phyloP scores from a whole-genome alignment of 2,888 invertebrate species.

The Mesoligia furuncula region DNA sequence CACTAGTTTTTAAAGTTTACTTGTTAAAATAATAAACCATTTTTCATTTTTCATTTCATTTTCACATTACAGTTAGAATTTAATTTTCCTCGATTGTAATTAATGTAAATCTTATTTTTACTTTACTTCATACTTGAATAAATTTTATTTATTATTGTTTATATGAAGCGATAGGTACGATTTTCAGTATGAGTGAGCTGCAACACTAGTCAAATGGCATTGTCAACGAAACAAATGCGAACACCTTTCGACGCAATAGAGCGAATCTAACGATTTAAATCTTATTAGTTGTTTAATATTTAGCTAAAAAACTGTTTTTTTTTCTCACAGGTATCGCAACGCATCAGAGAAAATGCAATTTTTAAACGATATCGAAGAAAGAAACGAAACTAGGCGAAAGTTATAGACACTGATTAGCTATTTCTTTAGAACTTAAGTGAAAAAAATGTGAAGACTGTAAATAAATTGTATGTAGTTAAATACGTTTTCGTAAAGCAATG shows the following conservation, averaged over 20 bases:
- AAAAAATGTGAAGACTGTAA: conserved; percentile 86
- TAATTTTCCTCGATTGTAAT: no score
- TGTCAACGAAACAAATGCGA: background rate
- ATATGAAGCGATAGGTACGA: background rate
- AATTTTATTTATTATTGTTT: no score
- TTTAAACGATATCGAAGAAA: conserved; percentile 77
- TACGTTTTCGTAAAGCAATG: conserved; percentile 77
- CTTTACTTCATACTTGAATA: no score
- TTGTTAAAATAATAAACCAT: no score
- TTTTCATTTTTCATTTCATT: no score
- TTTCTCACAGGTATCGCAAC: conserved; percentile 77
- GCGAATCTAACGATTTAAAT: background rate
- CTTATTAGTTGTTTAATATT: background rate
- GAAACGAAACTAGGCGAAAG: conserved; percentile 79
- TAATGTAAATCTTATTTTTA: no score
- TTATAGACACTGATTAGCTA: conserved; percentile 77
- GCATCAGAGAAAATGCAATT: conserved; percentile 74
- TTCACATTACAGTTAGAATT: no score
- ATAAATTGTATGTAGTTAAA: conserved; percentile 81
- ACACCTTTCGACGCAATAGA: background rate
- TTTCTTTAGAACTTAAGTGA: conserved; percentile 68
- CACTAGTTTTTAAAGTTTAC: no score
- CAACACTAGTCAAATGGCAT: background rate
- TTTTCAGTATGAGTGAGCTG: background rate
- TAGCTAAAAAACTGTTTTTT: background rate